Base-by-base conservation (phyloP, 2,888 invertebrate genomes). In the Parnassius mnemosyne region DNA sequence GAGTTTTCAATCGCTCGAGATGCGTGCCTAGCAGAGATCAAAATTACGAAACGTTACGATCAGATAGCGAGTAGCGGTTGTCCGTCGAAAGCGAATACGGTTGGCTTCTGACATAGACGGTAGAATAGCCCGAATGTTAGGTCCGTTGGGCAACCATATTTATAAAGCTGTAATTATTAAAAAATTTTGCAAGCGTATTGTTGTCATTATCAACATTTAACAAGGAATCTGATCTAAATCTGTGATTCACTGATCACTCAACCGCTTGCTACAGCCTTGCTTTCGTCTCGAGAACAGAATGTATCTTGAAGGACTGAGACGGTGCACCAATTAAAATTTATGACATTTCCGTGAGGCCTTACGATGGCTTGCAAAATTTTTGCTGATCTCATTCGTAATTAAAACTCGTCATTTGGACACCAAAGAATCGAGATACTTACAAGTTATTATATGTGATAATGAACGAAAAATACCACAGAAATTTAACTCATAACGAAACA, bases 211-310 rank as follows among this genome's bases (percentile, higher is more conserved):
- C 83, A 76, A 67, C 44, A 13, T 59, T 66, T 68, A 81, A 85
- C 81, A 83, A 84, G 78, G 72, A 68, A 66, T 69, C 66, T 75
- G 77, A 80, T 78, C 78, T 75, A 71, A 68, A 71, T 74, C 69
- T 74, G 71, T 85, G 87, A 88, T 77, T 87, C 88, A 87, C 81
- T 77, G 83, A 87, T 85, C 88, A 89, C 85, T 87, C 89, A 87
- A 86, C 87, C 88, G 81, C 79, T 81, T 85, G 85, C 83, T 77
- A 72, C 73, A 81, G 77, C 89, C 89, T 90, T 89, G 87, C 88
- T 87, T 87, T 88, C 89, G 80, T 84, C 81, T 67, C 61, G 66
- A 64, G 82, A 86, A 84, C 79, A 73, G 75, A 67, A 78, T 83
- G 87, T 87, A 86, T 80, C 72, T 76, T 55, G 65, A 74, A 75